Conservation (phyloP, 2,888 invertebrate genomes). For the Perizoma flavofasciatum region DNA sequence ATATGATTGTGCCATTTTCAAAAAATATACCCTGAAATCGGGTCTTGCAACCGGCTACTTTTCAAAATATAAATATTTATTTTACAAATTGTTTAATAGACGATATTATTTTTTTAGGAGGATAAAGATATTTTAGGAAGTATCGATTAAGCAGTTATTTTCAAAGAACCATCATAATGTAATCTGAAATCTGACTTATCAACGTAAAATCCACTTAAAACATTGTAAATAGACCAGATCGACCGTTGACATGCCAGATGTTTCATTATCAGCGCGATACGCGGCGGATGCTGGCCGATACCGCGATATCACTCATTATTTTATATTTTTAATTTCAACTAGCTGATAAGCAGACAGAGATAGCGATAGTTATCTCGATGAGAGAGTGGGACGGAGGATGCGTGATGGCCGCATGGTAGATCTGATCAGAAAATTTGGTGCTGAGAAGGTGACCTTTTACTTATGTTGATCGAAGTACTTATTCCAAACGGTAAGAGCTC, state of each 20-base stretch:
- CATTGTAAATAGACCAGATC: slow-evolving; percentile 49
- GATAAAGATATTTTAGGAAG: too few species aligned
- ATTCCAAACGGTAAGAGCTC: too few species aligned
- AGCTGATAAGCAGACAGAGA: slow-evolving; percentile 58
- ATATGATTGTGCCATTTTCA: too few species aligned
- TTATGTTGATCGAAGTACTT: too few species aligned
- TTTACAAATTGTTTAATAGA: too few species aligned
- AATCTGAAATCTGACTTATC: too few species aligned
- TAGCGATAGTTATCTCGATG: slow-evolving; percentile 45
- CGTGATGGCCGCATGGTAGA: slow-evolving; percentile 70
- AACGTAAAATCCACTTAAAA: slow-evolving; percentile 18
- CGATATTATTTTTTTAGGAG: too few species aligned
- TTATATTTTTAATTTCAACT: slow-evolving; percentile 67
- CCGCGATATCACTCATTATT: slow-evolving; percentile 57
- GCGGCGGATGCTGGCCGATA: slow-evolving; percentile 72
- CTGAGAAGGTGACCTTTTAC: slow-evolving; percentile 45
- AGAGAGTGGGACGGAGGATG: slow-evolving; percentile 55
- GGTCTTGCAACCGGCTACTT: too few species aligned
- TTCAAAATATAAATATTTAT: too few species aligned
- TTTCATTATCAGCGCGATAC: slow-evolving; percentile 60
- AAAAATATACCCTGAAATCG: too few species aligned
- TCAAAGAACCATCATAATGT: too few species aligned
- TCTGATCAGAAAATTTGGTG: slow-evolving; percentile 50
- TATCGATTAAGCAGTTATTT: too few species aligned
- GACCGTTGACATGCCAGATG: slow-evolving; percentile 68